These are phyloP conservation scores for Catagonus wagneri DNA, from an alignment of 2,113 vertebrate species.

Conservation along the genomic window DNA sequence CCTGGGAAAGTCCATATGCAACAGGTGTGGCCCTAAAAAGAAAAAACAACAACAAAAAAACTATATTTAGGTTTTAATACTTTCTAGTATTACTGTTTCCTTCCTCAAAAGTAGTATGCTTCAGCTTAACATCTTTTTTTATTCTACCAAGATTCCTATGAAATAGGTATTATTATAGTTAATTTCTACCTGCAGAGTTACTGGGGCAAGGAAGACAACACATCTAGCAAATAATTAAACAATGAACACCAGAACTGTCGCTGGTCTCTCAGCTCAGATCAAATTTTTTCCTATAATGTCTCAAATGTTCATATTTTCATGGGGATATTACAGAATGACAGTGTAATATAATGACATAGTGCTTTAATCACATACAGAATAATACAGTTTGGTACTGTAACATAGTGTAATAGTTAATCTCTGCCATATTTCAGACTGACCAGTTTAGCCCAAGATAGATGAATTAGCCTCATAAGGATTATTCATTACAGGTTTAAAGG, in stretches of 20 bases:
- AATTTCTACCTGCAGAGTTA: not conserved
- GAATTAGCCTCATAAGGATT: constrained; percentile 48
- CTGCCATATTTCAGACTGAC: constrained; percentile 53
- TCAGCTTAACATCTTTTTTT: not conserved
- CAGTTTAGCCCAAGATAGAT: not conserved
- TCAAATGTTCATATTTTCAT: constrained; percentile 24
- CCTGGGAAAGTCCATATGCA: no score
- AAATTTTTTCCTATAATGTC: not conserved
- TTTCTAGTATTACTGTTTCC: not conserved
- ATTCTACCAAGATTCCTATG: not conserved
- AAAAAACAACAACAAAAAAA: not conserved
- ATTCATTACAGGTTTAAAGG: constrained; percentile 65
- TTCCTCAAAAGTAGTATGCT: not conserved
- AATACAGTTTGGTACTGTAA: not conserved
- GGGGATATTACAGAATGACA: not conserved
- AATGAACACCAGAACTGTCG: not conserved
- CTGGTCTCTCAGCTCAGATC: not conserved
- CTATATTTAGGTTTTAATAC: not conserved
- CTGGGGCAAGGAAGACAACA: not conserved
- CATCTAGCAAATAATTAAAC: not conserved
- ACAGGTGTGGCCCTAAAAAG: no score
- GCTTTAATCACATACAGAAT: not conserved
- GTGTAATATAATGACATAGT: not conserved
- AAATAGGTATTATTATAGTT: not conserved
- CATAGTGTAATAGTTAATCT: not conserved